Base-by-base conservation (phyloP, 1,140 invertebrate genomes). In the Reticulitermes speratus region DNA sequence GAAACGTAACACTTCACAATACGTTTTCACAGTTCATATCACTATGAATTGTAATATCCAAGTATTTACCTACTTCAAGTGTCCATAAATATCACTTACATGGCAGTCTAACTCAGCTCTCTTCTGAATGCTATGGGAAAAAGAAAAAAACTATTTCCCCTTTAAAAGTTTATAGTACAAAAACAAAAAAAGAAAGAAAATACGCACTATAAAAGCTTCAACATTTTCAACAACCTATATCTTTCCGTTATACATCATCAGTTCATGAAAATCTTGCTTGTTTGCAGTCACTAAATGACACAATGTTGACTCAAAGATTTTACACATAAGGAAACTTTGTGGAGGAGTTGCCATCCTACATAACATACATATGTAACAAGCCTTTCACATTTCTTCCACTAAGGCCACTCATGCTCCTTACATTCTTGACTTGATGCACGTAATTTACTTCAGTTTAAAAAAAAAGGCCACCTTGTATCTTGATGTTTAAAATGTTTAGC, bases 191-290 rank as follows among this genome's bases (percentile, higher is more conserved):
- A 16, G 45, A 48, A 21, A 19, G 59, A 30, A 30, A 75, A 75
- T 75, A 75, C n/a, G 65, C 25, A 75, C 65, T 75, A 75, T 75
- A 75, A 75, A 75, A 75, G 65, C 65, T 75, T 75, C 65, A 30
- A 75, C n/a, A 75, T 75, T 75, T 75, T 75, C n/a, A 75, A 75
- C n/a, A 75, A 75, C 65, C 65, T 11, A 75, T 75, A 75, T 75
- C 65, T 30, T 25, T 75, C 65, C n/a, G 8, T 75, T 75, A 25
- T 75, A 8, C n/a, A 75, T 75, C n/a, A 75, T 25, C n/a, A 75
- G 8, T 75, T n/a, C 65, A 30, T 16, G 16, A n/a, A 75, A 30
- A 30, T 75, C 25, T 23, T 38, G 38, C 5, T 38, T 55, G 52
- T 55, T 55, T 5, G 19, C 19, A 21, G 16, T 55, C 19, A 21